Conservation (phyloP, 2,113 vertebrate genomes). For the Caranx melampygus region DNA sequence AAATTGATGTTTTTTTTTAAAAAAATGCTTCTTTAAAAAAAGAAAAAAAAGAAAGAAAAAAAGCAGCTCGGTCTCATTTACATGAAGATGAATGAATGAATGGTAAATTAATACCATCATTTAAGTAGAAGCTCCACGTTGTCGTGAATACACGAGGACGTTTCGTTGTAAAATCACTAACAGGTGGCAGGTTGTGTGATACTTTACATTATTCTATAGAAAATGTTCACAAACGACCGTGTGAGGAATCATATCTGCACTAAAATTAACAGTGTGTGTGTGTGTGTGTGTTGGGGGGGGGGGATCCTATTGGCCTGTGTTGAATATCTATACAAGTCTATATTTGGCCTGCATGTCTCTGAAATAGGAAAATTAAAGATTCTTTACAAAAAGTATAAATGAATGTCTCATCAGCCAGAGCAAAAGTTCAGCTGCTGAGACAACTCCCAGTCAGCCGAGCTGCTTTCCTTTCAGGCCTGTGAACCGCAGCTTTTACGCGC, state of each 20-base stretch:
- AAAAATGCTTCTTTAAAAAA: too few species aligned
- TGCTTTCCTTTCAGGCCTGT: constrained; percentile 1
- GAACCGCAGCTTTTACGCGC: constrained; percentile 59
- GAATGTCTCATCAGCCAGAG: not conserved
- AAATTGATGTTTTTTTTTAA: too few species aligned
- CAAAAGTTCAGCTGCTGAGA: constrained; percentile 20
- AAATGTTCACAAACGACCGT: constrained; percentile 3
- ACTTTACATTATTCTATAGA: constrained; percentile 19
- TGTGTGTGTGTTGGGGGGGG: not conserved
- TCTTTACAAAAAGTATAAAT: not conserved
- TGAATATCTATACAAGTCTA: not conserved
- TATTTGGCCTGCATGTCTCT: constrained; percentile 24
- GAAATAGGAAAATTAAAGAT: not conserved
- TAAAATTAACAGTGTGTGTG: not conserved
- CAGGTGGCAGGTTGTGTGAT: constrained; percentile 41
- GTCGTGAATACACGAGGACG: not conserved
- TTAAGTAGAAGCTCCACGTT: not conserved
- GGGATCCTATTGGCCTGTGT: constrained; percentile 19
- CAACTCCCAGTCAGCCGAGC: not conserved
- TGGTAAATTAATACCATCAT: not conserved
- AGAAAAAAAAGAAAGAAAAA: too few species aligned
- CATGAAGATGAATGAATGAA: not conserved
- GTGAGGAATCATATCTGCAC: not conserved
- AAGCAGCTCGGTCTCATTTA: not conserved
- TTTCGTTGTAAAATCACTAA: constrained; percentile 12